Conservation (phyloP, 2,113 vertebrate species). For the Pteropus alecto region DNA sequence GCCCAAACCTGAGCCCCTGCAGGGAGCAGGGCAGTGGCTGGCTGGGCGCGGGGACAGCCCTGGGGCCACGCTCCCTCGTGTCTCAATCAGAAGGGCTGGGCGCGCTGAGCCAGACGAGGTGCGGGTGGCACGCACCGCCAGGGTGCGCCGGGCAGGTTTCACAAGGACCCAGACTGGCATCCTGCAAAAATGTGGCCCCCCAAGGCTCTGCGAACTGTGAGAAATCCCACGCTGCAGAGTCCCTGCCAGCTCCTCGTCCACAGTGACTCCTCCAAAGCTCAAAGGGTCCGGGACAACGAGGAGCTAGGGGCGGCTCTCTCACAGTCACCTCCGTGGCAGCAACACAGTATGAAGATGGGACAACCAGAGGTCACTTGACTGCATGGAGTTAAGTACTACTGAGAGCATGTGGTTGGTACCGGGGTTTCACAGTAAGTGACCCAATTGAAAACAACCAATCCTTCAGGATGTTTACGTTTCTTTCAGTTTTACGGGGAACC, state of each 20-base stretch:
- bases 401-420: conserved; percentile 85
- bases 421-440: conserved; percentile 96
- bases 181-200: not conserved
- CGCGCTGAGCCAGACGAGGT: not conserved
- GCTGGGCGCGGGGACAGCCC: not conserved
- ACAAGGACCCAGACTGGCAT: not conserved
- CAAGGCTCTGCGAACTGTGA: not conserved
- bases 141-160: not conserved
- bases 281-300: not conserved
- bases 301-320: not conserved
- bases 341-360: conserved; percentile 99
- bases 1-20: not conserved
- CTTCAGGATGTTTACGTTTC: conserved; percentile 90
- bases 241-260: not conserved
- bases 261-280: not conserved
- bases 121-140: not conserved
- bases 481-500: conserved; percentile 39
- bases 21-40: not conserved
- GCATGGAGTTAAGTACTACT: conserved; percentile 86
- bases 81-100: not conserved
- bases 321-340: conserved; percentile 66
- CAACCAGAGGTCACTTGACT: conserved; percentile 97
- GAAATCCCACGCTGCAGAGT: not conserved
- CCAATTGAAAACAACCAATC: conserved; percentile 93
- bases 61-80: fast-evolving